Conservation (phyloP, 2,888 invertebrate genomes). For the Sturmia bella region DNA sequence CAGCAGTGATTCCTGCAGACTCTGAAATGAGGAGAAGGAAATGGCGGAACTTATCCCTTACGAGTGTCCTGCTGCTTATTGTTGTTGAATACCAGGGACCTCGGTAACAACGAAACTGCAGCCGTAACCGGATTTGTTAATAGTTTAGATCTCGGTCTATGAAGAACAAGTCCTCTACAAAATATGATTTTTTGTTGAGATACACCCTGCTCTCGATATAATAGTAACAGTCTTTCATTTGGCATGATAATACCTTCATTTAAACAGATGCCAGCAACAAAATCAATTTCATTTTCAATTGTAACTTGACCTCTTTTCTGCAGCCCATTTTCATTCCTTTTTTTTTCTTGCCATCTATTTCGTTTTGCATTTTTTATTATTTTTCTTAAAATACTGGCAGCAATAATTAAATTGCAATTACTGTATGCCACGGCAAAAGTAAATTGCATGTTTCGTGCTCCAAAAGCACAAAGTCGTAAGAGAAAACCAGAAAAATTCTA, state of each 20-base stretch:
- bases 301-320: slow-evolving; percentile 43
- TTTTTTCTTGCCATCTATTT: background rate
- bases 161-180: no score
- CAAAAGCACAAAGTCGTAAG: slow-evolving; percentile 14
- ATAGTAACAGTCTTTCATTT: no score
- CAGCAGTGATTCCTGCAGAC: no score
- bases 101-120: no score
- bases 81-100: no score
- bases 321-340: slow-evolving; percentile 39
- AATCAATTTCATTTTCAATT: slow-evolving; percentile 42
- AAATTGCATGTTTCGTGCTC: slow-evolving; percentile 33
- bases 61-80: no score
- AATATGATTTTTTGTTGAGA: no score
- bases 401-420: slow-evolving; percentile 67
- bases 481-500: background rate
- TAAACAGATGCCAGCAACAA: background rate
- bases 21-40: no score
- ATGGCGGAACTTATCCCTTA: no score
- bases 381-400: slow-evolving; percentile 28
- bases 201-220: no score
- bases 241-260: background rate
- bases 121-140: no score
- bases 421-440: slow-evolving; percentile 35
- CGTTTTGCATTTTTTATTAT: background rate
- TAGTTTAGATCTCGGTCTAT: no score